Conservation (phyloP, 92 coral and sea anemone genomes). For the Phenganax stokvisi region DNA sequence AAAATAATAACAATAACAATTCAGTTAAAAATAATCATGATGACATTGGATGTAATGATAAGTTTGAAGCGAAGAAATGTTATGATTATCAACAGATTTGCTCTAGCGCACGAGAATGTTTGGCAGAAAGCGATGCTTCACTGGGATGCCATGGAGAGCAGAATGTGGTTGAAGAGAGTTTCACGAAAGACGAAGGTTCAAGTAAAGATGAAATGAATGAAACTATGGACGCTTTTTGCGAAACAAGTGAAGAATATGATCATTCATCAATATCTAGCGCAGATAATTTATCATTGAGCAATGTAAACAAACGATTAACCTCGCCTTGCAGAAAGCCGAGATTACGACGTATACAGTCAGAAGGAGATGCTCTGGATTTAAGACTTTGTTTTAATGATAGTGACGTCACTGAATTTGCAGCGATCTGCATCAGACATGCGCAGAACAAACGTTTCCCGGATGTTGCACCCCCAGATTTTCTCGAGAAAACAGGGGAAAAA, state of each 20-base stretch:
- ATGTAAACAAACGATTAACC: conserved; percentile 24
- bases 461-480: neutral
- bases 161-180: conserved; percentile 1
- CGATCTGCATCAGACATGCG: conserved; percentile 62
- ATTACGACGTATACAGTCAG: conserved; percentile 44
- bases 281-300: conserved; percentile 1
- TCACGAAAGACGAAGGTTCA: neutral
- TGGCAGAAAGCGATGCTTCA: neutral
- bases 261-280: conserved; percentile 11
- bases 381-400: conserved; percentile 53
- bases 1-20: conserved; percentile 18
- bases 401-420: conserved; percentile 61
- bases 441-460: conserved; percentile 44
- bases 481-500: neutral
- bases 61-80: neutral
- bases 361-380: conserved; percentile 43
- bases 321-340: neutral
- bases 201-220: neutral
- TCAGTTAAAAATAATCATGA: neutral
- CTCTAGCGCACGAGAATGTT: neutral
- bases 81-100: neutral
- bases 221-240: neutral
- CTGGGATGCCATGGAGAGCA: conserved; percentile 14
- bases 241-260: neutral
- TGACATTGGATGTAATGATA: neutral